phyloP scores from a whole-genome alignment of 2,113 vertebrate genomes.

The Chaetorhynchus papuensis region DNA sequence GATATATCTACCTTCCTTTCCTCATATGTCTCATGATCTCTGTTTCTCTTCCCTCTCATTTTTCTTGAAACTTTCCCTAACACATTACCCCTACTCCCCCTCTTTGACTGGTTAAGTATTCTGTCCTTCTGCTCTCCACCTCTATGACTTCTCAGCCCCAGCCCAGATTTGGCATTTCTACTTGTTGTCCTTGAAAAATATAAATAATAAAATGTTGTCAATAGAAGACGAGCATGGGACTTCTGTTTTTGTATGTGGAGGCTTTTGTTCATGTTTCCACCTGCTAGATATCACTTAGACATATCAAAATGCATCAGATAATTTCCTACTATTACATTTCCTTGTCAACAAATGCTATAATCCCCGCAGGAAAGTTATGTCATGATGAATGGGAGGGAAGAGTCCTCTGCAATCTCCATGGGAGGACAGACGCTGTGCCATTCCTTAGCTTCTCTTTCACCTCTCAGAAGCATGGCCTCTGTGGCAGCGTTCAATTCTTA shows the following conservation, averaged over 20 bases:
- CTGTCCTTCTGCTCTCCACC: not conserved
- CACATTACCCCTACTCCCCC: accelerated
- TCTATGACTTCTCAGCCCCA: not conserved
- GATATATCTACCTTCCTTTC: not conserved
- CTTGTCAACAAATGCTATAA: slow-evolving; percentile 9
- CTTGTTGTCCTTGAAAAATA: not conserved
- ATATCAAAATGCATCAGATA: slow-evolving; percentile 15
- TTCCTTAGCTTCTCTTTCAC: not conserved
- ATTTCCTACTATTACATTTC: slow-evolving; percentile 48
- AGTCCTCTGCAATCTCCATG: not conserved
- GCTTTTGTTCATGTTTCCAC: not conserved
- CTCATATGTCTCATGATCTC: not conserved
- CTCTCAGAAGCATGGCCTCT: accelerated
- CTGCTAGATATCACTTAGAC: not conserved
- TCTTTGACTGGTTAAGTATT: not conserved
- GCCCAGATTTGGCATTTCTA: not conserved
- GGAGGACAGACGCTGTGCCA: not conserved
- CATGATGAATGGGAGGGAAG: not conserved
- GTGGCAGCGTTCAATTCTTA: not conserved
- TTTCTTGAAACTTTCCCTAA: not conserved
- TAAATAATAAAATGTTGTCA: not conserved
- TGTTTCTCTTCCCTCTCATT: not conserved
- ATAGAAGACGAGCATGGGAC: not conserved
- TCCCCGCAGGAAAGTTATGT: not conserved
- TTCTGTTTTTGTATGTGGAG: not conserved